Base-by-base conservation (phyloP, 2,888 invertebrate species). In the Cancer borealis region DNA sequence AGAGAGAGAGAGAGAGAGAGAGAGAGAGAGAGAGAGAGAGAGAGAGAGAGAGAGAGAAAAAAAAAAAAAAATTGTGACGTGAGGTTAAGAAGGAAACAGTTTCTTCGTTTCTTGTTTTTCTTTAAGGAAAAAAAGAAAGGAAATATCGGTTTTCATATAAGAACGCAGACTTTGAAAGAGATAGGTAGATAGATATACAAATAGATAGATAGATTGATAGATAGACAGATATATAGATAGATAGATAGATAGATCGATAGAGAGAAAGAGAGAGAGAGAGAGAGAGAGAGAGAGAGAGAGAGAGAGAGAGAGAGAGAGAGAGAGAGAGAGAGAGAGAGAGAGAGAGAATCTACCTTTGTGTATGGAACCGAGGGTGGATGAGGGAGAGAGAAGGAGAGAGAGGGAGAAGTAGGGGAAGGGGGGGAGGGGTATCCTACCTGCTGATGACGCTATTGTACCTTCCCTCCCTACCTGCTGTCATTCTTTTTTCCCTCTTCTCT, bases 261-360 rank as follows among this genome's bases (percentile, higher is more conserved):
- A 88, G 88, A 88, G 88, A 88, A 12, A 87, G 87, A 87, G 87
- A 87, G 30, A 87, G 87, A 87, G 87, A 87, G 87, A 87, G 87
- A 87, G 87, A 87, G 87, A 87, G 87, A 87, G 87, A 87, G 87
- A 87, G 87, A 87, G 87, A 14, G 87, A 30, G 10, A 46, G 30
- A 6, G 39, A 88, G 39, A 3, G 12, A n/a, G 21, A 26, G 45
- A 46, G 47, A 46, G 47, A 17, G 45, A 47, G 47, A n/a, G n/a
- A n/a, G 88, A 26, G 47, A 12, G 26, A 26, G 88, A 46, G 47
- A n/a, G 88, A 46, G 88, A 46, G 88, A 88, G 88, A 88, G 88
- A 88, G 88, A 88, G 88, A 88, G 88, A 39, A 2, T 39, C 39
- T 39, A 39, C 39, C 39, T 39, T 39, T 39, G 39, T 39, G 39